A percentile compares a stretch with the other conserved stretches of the same genome.
These are phyloP conservation scores for Rhaphigaster nebulosa DNA, from an alignment of 2,888 invertebrate species.

Conservation along the genomic window DNA sequence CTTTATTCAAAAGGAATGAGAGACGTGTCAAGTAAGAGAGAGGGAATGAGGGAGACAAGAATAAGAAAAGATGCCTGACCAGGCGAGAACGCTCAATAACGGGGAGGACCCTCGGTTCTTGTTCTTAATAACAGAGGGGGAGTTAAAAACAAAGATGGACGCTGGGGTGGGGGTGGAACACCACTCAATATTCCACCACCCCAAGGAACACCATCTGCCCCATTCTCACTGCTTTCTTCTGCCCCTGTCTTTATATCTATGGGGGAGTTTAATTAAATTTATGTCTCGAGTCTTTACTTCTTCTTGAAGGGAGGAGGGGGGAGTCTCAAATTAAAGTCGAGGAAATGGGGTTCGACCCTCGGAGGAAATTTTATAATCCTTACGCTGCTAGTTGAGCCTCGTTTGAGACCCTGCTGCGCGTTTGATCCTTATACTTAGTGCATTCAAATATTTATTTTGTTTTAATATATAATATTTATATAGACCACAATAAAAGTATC, in stretches of 20 bases:
- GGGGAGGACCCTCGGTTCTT: constrained; percentile 28
- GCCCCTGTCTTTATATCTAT: constrained; percentile 43
- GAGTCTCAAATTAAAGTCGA: constrained; percentile 40
- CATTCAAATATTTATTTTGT: background rate
- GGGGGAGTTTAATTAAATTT: constrained; percentile 50
- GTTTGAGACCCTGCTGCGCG: background rate
- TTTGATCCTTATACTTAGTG: background rate
- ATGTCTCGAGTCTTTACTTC: constrained; percentile 48
- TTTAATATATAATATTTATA: background rate
- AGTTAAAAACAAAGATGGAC: constrained; percentile 56
- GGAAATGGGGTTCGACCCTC: constrained; percentile 29
- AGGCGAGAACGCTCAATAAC: constrained; percentile 43
- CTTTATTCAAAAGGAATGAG: background rate
- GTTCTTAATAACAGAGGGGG: constrained; percentile 56
- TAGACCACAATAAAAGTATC: too few relatives aligned
- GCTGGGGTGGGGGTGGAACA: constrained; percentile 48
- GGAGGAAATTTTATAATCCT: constrained; percentile 25
- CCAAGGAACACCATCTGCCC: constrained; percentile 51
- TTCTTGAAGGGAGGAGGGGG: constrained; percentile 20
- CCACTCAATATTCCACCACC: constrained; percentile 55
- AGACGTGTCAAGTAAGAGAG: background rate
- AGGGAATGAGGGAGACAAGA: background rate
- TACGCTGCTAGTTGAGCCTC: constrained; percentile 3
- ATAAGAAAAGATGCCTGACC: constrained; percentile 48
- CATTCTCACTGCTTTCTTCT: constrained; percentile 53